phyloP scores from a whole-genome alignment of 2,888 invertebrate genomes.

The Agonopterix arenella region DNA sequence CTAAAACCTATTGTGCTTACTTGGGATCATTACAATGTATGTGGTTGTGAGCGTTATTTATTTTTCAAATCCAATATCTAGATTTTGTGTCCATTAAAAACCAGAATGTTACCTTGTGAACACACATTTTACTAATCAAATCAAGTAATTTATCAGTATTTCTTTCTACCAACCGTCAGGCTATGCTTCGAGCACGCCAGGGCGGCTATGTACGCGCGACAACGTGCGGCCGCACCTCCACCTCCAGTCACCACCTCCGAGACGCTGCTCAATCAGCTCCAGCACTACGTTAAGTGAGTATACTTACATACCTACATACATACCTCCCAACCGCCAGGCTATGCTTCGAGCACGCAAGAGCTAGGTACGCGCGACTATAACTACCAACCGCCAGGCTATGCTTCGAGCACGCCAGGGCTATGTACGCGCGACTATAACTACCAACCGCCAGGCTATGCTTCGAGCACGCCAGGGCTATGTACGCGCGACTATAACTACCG shows the following conservation, averaged over 20 bases:
- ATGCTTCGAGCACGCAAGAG: conserved; percentile 80
- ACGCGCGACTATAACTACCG: no score
- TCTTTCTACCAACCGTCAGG: conserved; percentile 36
- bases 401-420: conserved; percentile 78
- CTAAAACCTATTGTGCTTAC: no score
- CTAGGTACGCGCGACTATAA: conserved; percentile 31
- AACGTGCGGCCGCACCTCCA: conserved; percentile 76
- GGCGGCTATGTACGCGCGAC: conserved; percentile 71
- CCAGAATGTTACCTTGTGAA: no score
- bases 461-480: conserved; percentile 78
- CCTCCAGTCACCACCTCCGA: conserved; percentile 79
- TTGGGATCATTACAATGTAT: no score
- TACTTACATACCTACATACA: no score
- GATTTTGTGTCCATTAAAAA: no score
- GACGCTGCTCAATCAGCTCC: conserved; percentile 78
- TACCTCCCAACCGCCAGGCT: conserved; percentile 49
- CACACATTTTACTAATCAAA: no score
- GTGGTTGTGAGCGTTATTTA: no score
- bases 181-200: conserved; percentile 81
- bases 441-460: conserved; percentile 73
- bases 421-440: conserved; percentile 19
- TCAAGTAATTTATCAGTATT: no score
- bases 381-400: conserved; percentile 68
- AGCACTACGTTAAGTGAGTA: conserved; percentile 74
- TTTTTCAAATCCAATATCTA: no score